phyloP scores from a whole-genome alignment of 2,888 invertebrate species.

The Polydrusus pterygomalis region DNA sequence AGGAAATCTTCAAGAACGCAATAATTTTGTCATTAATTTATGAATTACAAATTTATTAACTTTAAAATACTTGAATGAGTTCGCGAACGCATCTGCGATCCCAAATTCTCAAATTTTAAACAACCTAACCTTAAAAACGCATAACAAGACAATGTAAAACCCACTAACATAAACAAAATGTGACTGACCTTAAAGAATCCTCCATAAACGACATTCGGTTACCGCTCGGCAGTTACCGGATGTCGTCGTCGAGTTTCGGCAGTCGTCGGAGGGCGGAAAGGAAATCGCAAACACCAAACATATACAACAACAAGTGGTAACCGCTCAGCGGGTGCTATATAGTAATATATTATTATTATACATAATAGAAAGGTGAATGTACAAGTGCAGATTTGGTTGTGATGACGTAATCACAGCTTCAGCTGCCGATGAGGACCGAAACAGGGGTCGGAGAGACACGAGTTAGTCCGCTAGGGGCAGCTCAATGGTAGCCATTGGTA shows the following conservation, averaged over 20 bases:
- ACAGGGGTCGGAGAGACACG: constrained; percentile 70
- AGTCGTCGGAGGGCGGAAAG: constrained; percentile 72
- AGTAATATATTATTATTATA: constrained; percentile 65
- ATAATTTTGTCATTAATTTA: no score
- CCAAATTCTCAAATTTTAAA: no score
- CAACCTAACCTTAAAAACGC: no score
- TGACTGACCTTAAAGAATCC: constrained; percentile 8
- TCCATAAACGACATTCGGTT: constrained; percentile 6
- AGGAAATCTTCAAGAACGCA: no score
- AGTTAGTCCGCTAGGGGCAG: constrained; percentile 39
- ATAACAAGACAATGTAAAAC: no score
- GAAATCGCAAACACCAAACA: constrained; percentile 72
- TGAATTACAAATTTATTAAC: no score
- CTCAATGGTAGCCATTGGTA: constrained; percentile 98
- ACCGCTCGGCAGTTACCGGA: constrained; percentile 22
- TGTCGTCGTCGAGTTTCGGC: constrained; percentile 67
- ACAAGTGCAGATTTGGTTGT: constrained; percentile 71
- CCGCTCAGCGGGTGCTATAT: constrained; percentile 72
- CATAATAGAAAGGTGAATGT: constrained; percentile 71
- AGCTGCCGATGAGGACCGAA: constrained; percentile 67
- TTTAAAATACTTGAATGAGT: no score
- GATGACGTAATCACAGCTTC: constrained; percentile 70
- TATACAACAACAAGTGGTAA: constrained; percentile 73
- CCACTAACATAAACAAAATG: neutral
- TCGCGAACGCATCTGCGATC: no score